Evolutionary conservation across 2,797 vertebrate genomes (phyloP).

Genomic region (Thalassophryne amazonica): DNA sequence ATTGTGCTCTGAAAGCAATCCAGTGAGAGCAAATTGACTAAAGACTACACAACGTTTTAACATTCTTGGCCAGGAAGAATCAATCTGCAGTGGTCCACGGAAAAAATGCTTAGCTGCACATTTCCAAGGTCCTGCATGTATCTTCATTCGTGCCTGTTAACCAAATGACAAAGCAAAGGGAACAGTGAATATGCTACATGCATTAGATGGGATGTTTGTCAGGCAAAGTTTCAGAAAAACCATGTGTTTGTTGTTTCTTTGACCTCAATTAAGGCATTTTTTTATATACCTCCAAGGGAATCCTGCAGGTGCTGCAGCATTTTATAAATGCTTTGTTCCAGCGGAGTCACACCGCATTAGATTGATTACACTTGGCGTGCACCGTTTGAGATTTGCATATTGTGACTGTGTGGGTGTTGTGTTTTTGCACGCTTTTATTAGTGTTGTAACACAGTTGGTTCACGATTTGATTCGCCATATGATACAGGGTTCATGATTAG

Average conservation of each 20-base stretch:
- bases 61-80: slow-evolving; percentile 64
- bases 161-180: slow-evolving; percentile 35
- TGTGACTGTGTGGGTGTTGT: slow-evolving; percentile 18
- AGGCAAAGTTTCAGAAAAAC: slow-evolving; percentile 20
- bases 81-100: slow-evolving; percentile 63
- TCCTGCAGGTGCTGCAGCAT: slow-evolving; percentile 43
- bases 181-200: slow-evolving; percentile 12
- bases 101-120: slow-evolving; percentile 62
- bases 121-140: slow-evolving; percentile 49
- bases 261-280: slow-evolving; percentile 15
- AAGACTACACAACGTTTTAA: slow-evolving; percentile 66
- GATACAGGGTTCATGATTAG: no score
- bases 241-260: slow-evolving; percentile 17
- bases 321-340: slow-evolving; percentile 56
- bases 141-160: slow-evolving; percentile 49
- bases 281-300: slow-evolving; percentile 10
- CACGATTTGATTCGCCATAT: no score
- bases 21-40: slow-evolving; percentile 50
- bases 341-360: slow-evolving; percentile 54
- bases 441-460: no score
- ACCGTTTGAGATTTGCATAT: slow-evolving; percentile 61
- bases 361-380: slow-evolving; percentile 72
- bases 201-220: slow-evolving; percentile 30
- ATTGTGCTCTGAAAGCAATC: slow-evolving; percentile 54
- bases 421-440: background rate